These are phyloP conservation scores for Drosophila sproati DNA, from an alignment of 1,140 invertebrate species.

Conservation along the genomic window DNA sequence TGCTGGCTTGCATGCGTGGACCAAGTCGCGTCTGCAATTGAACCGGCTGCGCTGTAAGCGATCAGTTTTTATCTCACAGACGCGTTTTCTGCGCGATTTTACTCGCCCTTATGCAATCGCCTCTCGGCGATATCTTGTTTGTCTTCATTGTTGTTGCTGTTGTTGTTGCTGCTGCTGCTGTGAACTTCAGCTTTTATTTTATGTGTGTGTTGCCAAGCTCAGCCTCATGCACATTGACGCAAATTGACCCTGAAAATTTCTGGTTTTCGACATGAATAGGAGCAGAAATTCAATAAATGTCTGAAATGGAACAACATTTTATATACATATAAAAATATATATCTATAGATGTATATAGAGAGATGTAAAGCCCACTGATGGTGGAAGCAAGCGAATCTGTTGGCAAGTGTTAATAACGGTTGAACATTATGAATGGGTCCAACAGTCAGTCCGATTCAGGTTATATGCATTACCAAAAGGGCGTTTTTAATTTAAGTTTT, in stretches of 20 bases:
- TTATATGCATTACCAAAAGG: background rate
- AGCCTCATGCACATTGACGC: conserved; percentile 65
- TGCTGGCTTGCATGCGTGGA: conserved; percentile 54
- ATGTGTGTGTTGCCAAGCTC: conserved; percentile 14
- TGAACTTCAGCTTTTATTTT: conserved; percentile 58
- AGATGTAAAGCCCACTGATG: conserved; percentile 10
- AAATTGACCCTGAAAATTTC: conserved; percentile 80
- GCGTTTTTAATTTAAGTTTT: background rate
- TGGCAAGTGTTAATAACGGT: conserved; percentile 13
- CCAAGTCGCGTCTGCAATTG: conserved; percentile 71
- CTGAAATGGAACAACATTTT: conserved; percentile 20
- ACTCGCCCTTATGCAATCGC: conserved; percentile 75
- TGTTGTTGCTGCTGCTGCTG: conserved; percentile 16
- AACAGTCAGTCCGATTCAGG: background rate
- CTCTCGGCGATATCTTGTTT: conserved; percentile 57
- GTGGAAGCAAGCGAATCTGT: conserved; percentile 4
- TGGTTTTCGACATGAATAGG: conserved; percentile 67
- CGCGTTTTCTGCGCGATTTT: conserved; percentile 42
- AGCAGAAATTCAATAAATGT: conserved; percentile 42
- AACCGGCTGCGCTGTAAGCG: conserved; percentile 45
- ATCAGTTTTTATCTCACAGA: conserved; percentile 64
- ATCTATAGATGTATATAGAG: background rate
- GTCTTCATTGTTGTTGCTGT: conserved; percentile 27
- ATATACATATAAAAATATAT: conserved; percentile 3
- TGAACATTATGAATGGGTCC: conserved; percentile 3